Percentiles rank a stretch among this genome's conserved stretches.
Conservation (phyloP, 2,888 invertebrate species). For the Patella caerulea region DNA sequence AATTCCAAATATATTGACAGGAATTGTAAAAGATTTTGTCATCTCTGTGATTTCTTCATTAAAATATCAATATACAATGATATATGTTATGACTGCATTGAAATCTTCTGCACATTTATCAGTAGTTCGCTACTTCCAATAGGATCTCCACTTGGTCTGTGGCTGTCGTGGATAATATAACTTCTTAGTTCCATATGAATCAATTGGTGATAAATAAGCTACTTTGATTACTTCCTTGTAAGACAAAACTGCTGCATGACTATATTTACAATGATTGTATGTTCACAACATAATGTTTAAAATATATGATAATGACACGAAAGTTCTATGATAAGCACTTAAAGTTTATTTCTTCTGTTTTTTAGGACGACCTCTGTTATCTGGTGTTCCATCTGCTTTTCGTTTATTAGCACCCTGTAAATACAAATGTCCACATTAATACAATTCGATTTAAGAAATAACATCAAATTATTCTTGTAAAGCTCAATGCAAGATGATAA, state of each 20-base stretch:
- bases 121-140: no score
- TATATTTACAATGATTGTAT: no score
- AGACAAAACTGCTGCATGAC: no score
- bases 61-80: conserved; percentile 60
- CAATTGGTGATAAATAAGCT: no score
- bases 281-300: no score
- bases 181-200: neutral
- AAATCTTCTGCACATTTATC: no score
- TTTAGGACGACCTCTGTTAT: conserved; percentile 54
- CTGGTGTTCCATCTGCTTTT: conserved; percentile 69
- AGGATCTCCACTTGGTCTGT: no score
- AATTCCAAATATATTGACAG: conserved; percentile 59
- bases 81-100: no score
- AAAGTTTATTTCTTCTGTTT: conserved; percentile 46
- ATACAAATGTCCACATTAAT: conserved; percentile 2
- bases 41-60: conserved; percentile 62
- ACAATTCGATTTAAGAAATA: neutral
- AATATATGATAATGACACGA: no score
- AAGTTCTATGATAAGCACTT: no score
- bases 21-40: conserved; percentile 56
- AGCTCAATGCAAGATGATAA: neutral
- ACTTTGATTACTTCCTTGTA: no score
- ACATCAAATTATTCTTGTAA: neutral
- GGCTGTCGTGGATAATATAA: neutral
- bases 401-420: conserved; percentile 65